A percentile compares a stretch with the other conserved stretches of the same genome.
phyloP scores from a whole-genome alignment of 2,113 vertebrate genomes.

The Psettodes erumei region DNA sequence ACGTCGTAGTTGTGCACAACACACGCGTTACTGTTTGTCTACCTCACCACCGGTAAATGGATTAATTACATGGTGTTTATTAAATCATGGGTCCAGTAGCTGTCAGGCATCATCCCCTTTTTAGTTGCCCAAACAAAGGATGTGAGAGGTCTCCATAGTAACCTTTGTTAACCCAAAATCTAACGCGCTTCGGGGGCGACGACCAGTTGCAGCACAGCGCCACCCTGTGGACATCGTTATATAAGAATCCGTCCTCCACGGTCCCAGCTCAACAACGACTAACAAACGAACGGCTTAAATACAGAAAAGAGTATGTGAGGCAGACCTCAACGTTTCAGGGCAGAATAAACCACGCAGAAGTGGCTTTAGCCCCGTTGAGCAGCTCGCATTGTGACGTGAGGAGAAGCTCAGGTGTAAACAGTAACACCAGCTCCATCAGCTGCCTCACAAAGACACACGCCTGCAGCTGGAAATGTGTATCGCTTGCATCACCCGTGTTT shows the following conservation, averaged over 20 bases:
- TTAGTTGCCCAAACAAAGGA: conserved; percentile 69
- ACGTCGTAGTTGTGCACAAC: neutral
- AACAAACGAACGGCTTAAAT: neutral
- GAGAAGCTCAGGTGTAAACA: neutral
- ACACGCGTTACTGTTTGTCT: neutral
- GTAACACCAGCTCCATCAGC: neutral
- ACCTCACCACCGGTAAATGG: conserved; percentile 1
- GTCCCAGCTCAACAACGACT: neutral
- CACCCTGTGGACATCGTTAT: conserved; percentile 44
- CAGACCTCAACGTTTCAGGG: neutral
- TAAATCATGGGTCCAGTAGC: conserved; percentile 9
- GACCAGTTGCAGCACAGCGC: conserved; percentile 28
- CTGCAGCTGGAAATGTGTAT: neutral
- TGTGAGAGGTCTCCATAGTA: conserved; percentile 77
- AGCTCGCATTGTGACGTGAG: neutral
- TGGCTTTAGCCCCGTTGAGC: too few species aligned
- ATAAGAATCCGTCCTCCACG: neutral
- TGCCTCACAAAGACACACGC: neutral
- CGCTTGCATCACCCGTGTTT: neutral
- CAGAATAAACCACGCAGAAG: neutral
- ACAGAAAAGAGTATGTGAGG: neutral
- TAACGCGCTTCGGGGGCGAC: too few species aligned
- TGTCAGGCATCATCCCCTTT: conserved; percentile 14
- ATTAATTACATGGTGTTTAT: neutral
- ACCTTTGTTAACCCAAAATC: conserved; percentile 80